Evolutionary conservation across 2,113 vertebrate genomes (phyloP).

Genomic region (Oreotrochilus melanogaster): DNA sequence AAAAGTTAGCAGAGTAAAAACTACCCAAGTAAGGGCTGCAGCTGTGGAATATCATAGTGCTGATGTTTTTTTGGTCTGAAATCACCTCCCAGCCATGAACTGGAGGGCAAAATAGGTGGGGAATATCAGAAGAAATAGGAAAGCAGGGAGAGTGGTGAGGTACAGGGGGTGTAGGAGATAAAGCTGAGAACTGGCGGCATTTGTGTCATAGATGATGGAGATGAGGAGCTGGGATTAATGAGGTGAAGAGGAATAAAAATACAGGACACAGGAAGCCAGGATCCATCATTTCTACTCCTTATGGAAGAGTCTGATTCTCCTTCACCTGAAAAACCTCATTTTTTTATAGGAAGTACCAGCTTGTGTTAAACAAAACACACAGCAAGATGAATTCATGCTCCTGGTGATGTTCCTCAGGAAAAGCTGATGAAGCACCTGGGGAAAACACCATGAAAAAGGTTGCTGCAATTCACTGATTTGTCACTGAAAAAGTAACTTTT

Average conservation of each 20-base stretch:
- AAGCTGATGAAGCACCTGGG: background rate
- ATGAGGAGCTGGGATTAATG: fast-evolving
- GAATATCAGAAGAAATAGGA: background rate
- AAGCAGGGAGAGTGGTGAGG: background rate
- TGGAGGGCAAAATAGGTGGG: background rate
- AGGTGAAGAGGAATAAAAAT: background rate
- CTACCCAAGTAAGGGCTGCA: background rate
- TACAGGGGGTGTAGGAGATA: background rate
- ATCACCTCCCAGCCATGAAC: background rate
- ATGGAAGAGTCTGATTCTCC: background rate
- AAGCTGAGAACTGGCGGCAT: background rate
- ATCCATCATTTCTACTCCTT: background rate
- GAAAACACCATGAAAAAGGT: background rate
- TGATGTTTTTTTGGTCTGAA: background rate
- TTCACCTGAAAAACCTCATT: background rate
- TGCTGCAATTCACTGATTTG: background rate
- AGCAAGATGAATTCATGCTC: background rate
- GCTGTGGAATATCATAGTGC: background rate
- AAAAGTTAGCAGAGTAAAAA: background rate
- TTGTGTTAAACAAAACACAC: background rate
- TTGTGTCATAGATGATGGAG: background rate
- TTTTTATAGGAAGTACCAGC: background rate
- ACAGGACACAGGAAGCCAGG: background rate
- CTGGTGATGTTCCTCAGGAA: background rate
- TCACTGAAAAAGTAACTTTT: background rate